A percentile compares a stretch with the other conserved stretches of the same genome.
Conservation (phyloP, 2,113 vertebrate species). For the Centropristis striata region DNA sequence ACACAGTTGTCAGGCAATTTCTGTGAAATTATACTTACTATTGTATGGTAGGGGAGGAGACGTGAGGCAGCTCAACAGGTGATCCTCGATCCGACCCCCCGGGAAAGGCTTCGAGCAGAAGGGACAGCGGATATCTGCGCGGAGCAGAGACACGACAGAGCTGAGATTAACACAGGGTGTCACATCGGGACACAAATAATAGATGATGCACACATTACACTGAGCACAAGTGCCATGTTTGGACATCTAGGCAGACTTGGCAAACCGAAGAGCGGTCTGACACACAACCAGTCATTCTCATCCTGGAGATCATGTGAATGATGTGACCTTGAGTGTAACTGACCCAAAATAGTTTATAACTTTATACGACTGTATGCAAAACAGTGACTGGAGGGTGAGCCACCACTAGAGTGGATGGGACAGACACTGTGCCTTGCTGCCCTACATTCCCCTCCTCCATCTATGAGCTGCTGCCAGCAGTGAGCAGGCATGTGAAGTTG, state of each 20-base stretch:
- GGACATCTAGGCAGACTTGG: conserved; percentile 20
- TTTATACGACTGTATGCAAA: conserved; percentile 19
- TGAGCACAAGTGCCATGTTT: conserved; percentile 20
- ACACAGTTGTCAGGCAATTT: neutral
- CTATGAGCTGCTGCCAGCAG: conserved; percentile 51
- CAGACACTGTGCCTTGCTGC: conserved; percentile 39
- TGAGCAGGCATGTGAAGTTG: conserved; percentile 54
- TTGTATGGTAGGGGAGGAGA: conserved; percentile 87
- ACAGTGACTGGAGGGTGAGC: conserved; percentile 11
- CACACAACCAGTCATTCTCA: conserved; percentile 4
- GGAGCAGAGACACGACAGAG: conserved; percentile 35
- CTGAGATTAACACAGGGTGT: conserved; percentile 37
- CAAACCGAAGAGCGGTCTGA: conserved; percentile 1
- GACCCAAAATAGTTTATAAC: conserved; percentile 11
- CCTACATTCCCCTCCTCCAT: conserved; percentile 65
- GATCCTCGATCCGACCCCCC: conserved; percentile 85
- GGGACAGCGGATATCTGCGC: conserved; percentile 85
- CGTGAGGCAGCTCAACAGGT: conserved; percentile 87
- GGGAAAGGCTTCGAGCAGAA: conserved; percentile 88
- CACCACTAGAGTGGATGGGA: conserved; percentile 18
- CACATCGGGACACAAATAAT: conserved; percentile 26
- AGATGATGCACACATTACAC: conserved; percentile 13
- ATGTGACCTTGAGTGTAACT: neutral
- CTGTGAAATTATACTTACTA: conserved; percentile 73
- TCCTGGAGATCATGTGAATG: neutral